These are phyloP conservation scores for Orthonevra nobilis DNA, from an alignment of 2,888 invertebrate species.

Conservation along the genomic window DNA sequence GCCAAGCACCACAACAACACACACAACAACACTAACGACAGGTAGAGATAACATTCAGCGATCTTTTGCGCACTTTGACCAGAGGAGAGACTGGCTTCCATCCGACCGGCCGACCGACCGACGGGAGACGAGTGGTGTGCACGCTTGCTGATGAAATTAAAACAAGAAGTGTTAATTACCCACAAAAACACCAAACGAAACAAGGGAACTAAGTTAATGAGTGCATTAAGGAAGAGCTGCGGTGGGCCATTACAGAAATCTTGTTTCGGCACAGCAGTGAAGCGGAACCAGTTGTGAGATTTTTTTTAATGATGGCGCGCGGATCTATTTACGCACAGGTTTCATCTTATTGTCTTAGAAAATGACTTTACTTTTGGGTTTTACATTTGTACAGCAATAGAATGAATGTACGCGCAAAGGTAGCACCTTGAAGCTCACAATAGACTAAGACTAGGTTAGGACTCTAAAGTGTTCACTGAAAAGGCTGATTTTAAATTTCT, in stretches of 20 bases:
- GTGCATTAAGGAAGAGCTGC: constrained; percentile 54
- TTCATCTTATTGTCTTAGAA: constrained; percentile 29
- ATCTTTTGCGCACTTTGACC: constrained; percentile 16
- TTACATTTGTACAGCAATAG: too few species aligned
- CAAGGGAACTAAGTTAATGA: constrained; percentile 63
- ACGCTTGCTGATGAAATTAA: constrained; percentile 58
- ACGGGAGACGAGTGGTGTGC: constrained; percentile 14
- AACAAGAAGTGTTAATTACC: constrained; percentile 68
- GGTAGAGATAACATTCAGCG: constrained; percentile 31
- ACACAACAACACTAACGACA: constrained; percentile 34
- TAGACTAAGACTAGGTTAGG: too few species aligned
- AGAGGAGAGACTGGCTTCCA: constrained; percentile 22
- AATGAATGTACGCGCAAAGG: too few species aligned
- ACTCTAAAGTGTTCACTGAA: too few species aligned
- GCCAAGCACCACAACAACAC: too few species aligned
- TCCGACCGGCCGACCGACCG: too few species aligned
- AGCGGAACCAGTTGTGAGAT: constrained; percentile 55
- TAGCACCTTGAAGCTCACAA: too few species aligned
- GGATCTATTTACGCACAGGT: constrained; percentile 36
- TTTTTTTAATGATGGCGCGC: constrained; percentile 24
- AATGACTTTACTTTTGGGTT: constrained; percentile 21
- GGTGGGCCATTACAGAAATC: constrained; percentile 53
- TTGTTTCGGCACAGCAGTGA: constrained; percentile 34
- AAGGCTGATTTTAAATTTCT: too few species aligned
- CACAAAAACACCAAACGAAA: constrained; percentile 40